Conservation (phyloP, 2,113 vertebrate species). For the Seriola aureovittata region DNA sequence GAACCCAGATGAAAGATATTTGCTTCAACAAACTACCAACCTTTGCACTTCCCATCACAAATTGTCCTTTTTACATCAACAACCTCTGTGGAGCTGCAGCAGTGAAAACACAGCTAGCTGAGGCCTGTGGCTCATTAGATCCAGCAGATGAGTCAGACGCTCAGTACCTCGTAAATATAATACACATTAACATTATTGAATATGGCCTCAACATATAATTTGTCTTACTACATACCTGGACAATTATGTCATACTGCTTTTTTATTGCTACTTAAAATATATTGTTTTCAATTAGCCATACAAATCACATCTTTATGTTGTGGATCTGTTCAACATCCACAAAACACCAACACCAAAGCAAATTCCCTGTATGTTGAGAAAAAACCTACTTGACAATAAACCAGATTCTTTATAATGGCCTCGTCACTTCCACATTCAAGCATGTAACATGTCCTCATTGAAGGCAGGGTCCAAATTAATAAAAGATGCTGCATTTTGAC, state of each 20-base stretch:
- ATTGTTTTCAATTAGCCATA: neutral
- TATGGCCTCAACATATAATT: neutral
- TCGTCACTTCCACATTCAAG: neutral
- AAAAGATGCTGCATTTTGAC: neutral
- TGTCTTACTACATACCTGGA: slow-evolving; percentile 6
- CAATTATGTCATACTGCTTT: neutral
- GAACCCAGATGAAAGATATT: neutral
- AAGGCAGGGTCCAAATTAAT: neutral
- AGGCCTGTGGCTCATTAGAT: slow-evolving; percentile 18
- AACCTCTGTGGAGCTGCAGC: neutral
- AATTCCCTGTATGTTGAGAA: no score
- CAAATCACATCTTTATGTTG: neutral
- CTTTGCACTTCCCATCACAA: slow-evolving; percentile 6
- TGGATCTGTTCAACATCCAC: no score
- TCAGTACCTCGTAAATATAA: slow-evolving; percentile 24
- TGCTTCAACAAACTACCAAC: neutral
- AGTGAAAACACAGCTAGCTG: neutral
- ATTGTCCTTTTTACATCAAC: neutral
- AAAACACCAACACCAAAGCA: no score
- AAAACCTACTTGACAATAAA: no score
- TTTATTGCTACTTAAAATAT: neutral
- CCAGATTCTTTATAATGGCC: no score
- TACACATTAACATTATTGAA: slow-evolving; percentile 9
- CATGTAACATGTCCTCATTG: neutral
- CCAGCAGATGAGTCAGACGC: slow-evolving; percentile 18